Percentiles rank a stretch among this genome's conserved stretches.
Conservation (phyloP, 2,797 vertebrate species). For the Dendrocincla fuliginosa region DNA sequence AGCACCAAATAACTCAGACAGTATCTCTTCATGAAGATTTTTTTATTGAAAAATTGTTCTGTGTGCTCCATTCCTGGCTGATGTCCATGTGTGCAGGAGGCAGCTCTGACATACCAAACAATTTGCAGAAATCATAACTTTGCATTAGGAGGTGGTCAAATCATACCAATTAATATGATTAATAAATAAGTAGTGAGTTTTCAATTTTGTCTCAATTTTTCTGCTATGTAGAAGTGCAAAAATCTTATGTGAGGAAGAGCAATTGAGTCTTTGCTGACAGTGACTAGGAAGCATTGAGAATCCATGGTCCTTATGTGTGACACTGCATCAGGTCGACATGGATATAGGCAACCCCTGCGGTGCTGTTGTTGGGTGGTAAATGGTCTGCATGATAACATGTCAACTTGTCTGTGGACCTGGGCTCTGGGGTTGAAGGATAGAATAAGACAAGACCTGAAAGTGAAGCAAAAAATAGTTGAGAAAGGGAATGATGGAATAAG, state of each 20-base stretch:
- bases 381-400: background rate
- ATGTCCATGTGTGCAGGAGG: background rate
- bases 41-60: background rate
- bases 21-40: background rate
- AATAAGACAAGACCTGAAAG: background rate
- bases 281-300: background rate
- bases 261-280: background rate
- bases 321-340: background rate
- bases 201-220: background rate
- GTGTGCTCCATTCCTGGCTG: background rate
- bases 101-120: background rate
- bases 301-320: background rate
- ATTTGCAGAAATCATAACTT: background rate
- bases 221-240: background rate
- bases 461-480: background rate
- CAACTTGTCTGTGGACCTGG: background rate
- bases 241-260: background rate
- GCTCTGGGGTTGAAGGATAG: background rate
- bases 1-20: background rate
- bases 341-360: accelerated
- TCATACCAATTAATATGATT: background rate
- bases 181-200: background rate
- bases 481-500: background rate
- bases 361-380: background rate
- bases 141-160: background rate